Evolutionary conservation across 1,140 invertebrate genomes (phyloP).

Genomic region (Gonioctena quinquepunctata): DNA sequence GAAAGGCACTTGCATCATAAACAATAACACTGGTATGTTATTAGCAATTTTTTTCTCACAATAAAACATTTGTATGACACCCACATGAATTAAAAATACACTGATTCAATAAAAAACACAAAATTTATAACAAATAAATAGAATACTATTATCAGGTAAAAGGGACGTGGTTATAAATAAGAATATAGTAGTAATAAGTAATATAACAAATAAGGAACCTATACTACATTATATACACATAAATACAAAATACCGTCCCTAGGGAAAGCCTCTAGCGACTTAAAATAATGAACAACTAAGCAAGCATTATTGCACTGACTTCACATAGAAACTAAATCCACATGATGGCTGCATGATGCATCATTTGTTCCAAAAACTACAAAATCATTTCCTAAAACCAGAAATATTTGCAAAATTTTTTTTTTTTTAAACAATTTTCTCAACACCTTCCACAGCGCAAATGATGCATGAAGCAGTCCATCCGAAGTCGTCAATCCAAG

Average conservation of each 20-base stretch:
- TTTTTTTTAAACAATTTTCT: too few species aligned
- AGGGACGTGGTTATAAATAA: conserved; percentile 19
- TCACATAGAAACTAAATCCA: background rate
- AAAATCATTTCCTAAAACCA: too few species aligned
- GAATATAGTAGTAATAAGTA: conserved; percentile 17
- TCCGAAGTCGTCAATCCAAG: conserved; percentile 10
- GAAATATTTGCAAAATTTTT: too few species aligned
- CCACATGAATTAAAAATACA: conserved; percentile 21
- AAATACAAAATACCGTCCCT: conserved; percentile 19
- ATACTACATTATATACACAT: conserved; percentile 21
- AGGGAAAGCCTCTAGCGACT: conserved; percentile 38
- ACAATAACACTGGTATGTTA: conserved; percentile 24
- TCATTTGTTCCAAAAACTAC: too few species aligned
- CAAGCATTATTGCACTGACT: conserved; percentile 44
- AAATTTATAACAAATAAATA: conserved; percentile 23
- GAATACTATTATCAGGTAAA: conserved; percentile 24
- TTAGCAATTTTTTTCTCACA: background rate
- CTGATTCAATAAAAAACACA: conserved; percentile 18
- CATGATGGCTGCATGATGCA: too few species aligned
- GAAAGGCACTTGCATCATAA: conserved; percentile 30
- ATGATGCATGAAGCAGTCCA: background rate
- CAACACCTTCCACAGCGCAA: background rate
- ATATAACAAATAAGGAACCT: conserved; percentile 26
- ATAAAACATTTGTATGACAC: conserved; percentile 18
- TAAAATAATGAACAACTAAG: conserved; percentile 49